Conservation (phyloP, 1,140 invertebrate genomes). For the Aphidius ervi region DNA sequence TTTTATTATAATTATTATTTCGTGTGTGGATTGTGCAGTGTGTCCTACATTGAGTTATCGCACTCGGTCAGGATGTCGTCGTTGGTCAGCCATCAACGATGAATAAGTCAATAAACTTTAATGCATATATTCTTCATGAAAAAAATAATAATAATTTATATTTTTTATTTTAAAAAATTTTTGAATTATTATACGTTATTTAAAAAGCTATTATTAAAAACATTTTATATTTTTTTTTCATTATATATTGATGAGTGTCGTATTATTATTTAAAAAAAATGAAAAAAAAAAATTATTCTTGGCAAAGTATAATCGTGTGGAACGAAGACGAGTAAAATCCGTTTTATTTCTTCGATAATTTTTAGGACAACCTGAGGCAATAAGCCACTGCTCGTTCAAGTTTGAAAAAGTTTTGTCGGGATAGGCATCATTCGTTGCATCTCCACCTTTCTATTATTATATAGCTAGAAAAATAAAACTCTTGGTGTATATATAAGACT, state of each 20-base stretch:
- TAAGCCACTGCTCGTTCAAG: background rate
- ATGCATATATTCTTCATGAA: background rate
- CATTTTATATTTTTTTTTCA: background rate
- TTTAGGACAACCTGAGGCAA: conserved; percentile 9
- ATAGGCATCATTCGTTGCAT: no score
- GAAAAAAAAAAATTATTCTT: no score
- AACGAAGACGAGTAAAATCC: conserved; percentile 31
- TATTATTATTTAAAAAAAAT: no score
- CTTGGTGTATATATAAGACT: conserved; percentile 9
- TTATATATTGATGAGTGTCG: no score
- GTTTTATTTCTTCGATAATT: conserved; percentile 12
- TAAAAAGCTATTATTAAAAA: background rate
- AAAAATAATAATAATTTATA: background rate
- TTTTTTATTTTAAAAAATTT: background rate
- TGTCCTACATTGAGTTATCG: conserved; percentile 21
- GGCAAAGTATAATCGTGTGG: conserved; percentile 28
- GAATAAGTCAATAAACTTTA: background rate
- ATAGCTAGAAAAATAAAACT: background rate
- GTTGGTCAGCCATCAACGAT: conserved; percentile 18
- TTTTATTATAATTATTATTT: conserved; percentile 1
- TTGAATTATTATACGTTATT: background rate
- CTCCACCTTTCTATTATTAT: no score
- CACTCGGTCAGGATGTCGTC: conserved; percentile 28
- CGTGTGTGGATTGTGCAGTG: conserved; percentile 6
- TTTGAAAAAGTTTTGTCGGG: no score